A percentile compares a stretch with the other conserved stretches of the same genome.
These are phyloP conservation scores for Phoxinus dragarum DNA, from an alignment of 2,797 vertebrate genomes.

Conservation along the genomic window DNA sequence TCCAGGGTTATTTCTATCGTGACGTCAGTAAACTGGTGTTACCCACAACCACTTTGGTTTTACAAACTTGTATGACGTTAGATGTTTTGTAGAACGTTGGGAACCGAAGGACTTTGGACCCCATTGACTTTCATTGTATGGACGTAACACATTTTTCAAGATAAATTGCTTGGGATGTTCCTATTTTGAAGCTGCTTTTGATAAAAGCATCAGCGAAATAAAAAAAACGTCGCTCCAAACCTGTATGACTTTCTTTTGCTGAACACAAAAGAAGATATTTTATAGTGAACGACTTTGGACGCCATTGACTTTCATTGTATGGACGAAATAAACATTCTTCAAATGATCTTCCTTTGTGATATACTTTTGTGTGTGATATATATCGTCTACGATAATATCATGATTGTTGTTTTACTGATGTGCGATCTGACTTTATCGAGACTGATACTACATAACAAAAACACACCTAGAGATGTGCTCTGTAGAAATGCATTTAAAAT, in stretches of 20 bases:
- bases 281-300: background rate
- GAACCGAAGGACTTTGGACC: background rate
- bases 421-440: too few relatives aligned
- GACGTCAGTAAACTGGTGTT: background rate
- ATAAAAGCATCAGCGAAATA: background rate
- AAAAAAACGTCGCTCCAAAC: background rate
- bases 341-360: too few relatives aligned
- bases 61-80: background rate
- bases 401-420: too few relatives aligned
- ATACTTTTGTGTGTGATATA: too few relatives aligned
- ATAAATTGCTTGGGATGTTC: background rate
- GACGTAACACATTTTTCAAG: too few relatives aligned
- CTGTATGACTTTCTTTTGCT: background rate
- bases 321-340: background rate
- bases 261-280: background rate
- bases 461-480: too few relatives aligned
- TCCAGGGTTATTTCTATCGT: slow-evolving; percentile 4
- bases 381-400: too few relatives aligned
- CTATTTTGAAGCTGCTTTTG: background rate
- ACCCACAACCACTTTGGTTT: background rate
- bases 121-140: background rate
- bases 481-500: too few relatives aligned
- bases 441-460: too few relatives aligned
- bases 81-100: too few relatives aligned
- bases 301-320: too few relatives aligned